phyloP scores from a whole-genome alignment of 2,113 vertebrate species.

The Indicator indicator region DNA sequence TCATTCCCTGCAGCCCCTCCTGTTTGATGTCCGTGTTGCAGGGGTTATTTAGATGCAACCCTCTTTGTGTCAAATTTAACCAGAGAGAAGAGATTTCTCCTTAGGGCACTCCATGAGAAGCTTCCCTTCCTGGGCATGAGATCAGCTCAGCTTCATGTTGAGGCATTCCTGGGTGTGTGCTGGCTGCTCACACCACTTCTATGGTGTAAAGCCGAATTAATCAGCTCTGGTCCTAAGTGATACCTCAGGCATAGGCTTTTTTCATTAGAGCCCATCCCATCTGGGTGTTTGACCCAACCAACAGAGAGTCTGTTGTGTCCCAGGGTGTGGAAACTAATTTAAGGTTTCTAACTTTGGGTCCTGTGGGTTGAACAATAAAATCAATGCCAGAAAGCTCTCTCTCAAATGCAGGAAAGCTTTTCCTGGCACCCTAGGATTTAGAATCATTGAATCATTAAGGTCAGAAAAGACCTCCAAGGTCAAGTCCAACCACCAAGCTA shows the following conservation, averaged over 20 bases:
- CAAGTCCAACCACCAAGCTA: too few species aligned
- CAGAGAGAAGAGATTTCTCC: neutral
- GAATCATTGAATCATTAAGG: too few species aligned
- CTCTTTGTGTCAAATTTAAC: neutral
- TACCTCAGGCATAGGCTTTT: fast-evolving
- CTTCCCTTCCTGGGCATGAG: neutral
- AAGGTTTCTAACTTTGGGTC: neutral
- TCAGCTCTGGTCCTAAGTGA: neutral
- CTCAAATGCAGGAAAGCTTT: neutral
- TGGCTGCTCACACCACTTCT: neutral
- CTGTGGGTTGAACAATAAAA: neutral
- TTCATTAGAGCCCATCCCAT: neutral
- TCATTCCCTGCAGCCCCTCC: neutral
- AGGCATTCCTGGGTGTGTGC: neutral
- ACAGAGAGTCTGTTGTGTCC: neutral
- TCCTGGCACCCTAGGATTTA: neutral
- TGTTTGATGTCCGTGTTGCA: conserved; percentile 37
- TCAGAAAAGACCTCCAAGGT: too few species aligned
- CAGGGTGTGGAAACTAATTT: neutral
- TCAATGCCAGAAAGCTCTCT: neutral
- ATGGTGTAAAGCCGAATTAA: neutral
- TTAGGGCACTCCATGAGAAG: neutral
- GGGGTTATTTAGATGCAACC: conserved; percentile 16
- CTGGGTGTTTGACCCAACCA: neutral
- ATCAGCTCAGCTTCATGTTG: neutral